A percentile compares a stretch with the other conserved stretches of the same genome.
These are phyloP conservation scores for Sphinx pinastri DNA, from an alignment of 2,888 invertebrate genomes.

Conservation along the genomic window DNA sequence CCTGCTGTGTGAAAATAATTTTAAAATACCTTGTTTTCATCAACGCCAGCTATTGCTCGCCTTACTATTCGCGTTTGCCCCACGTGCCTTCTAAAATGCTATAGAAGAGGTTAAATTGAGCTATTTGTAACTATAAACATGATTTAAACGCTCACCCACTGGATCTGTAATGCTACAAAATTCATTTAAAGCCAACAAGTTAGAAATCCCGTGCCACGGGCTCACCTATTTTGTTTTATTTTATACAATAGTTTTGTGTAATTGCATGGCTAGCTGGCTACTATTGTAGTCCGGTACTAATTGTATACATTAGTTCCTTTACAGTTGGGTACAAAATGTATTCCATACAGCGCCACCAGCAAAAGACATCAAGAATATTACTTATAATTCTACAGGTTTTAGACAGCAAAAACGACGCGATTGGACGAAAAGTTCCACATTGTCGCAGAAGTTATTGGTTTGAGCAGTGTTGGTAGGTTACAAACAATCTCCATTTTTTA, in stretches of 20 bases:
- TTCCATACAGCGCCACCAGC: too few relatives aligned
- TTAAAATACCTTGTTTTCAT: not conserved
- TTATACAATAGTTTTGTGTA: not conserved
- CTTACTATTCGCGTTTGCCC: not conserved
- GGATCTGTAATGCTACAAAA: constrained; percentile 11
- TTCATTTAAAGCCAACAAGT: constrained; percentile 15
- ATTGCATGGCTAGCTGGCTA: too few relatives aligned
- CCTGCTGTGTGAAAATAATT: not conserved
- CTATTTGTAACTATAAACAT: constrained; percentile 22
- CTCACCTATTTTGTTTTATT: not conserved
- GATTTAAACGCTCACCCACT: constrained; percentile 14
- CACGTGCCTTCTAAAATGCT: constrained; percentile 23
- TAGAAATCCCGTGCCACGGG: not conserved
- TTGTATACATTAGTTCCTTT: too few relatives aligned
- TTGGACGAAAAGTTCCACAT: too few relatives aligned
- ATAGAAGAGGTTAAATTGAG: constrained; percentile 20
- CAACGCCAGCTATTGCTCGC: not conserved
- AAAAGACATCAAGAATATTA: too few relatives aligned
- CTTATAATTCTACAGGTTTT: too few relatives aligned
- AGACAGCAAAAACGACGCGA: too few relatives aligned
- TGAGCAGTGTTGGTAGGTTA: too few relatives aligned
- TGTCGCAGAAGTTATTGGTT: too few relatives aligned
- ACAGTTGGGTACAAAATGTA: too few relatives aligned
- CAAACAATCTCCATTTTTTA: too few relatives aligned
- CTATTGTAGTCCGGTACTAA: too few relatives aligned